Evolutionary conservation across 2,888 invertebrate species (phyloP).

Genomic region (Rhingia campestris): DNA sequence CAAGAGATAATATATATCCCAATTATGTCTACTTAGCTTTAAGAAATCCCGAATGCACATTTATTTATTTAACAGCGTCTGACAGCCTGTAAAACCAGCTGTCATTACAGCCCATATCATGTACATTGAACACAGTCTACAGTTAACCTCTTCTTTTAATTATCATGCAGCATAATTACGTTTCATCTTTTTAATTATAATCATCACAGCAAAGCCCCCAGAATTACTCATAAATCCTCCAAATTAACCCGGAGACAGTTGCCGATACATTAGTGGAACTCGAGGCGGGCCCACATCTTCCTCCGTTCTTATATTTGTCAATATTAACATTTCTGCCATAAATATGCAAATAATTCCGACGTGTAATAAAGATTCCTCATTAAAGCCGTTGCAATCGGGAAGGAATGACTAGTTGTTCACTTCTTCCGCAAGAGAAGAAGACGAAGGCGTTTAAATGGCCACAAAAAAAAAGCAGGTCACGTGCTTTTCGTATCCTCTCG

Average conservation of each 20-base stretch:
- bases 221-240: constrained; percentile 50
- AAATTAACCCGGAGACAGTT: constrained; percentile 42
- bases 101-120: too few relatives aligned
- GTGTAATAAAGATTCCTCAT: constrained; percentile 64
- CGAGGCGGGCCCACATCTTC: neutral
- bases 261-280: neutral
- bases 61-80: neutral
- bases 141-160: neutral
- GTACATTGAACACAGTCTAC: too few relatives aligned
- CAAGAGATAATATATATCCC: neutral
- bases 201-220: constrained; percentile 14
- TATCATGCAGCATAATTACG: constrained; percentile 17
- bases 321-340: constrained; percentile 64
- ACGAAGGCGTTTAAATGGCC: constrained; percentile 30
- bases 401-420: constrained; percentile 31
- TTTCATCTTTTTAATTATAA: constrained; percentile 52
- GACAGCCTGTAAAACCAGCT: neutral
- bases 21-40: neutral
- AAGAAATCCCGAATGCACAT: neutral
- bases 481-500: constrained; percentile 28
- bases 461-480: constrained; percentile 66
- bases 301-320: constrained; percentile 47
- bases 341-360: constrained; percentile 57
- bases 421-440: constrained; percentile 5
- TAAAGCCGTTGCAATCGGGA: constrained; percentile 41